Percentiles rank a stretch among this genome's conserved stretches.
phyloP scores from a whole-genome alignment of 1,140 invertebrate genomes.

The Bombus superbus region DNA sequence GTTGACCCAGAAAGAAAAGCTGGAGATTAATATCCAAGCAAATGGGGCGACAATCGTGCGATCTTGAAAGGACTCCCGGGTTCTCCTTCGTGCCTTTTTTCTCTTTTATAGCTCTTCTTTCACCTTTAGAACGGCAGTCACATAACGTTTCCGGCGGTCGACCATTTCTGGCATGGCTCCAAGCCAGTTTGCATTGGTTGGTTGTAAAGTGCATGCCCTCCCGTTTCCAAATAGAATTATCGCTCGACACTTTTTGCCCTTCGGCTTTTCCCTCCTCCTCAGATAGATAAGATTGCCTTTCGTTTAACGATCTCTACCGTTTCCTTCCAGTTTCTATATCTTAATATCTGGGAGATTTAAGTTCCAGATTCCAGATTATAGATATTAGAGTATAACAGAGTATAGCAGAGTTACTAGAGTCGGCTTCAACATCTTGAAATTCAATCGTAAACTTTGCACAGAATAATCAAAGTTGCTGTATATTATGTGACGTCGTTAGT shows the following conservation, averaged over 20 bases:
- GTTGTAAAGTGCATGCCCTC: conserved; percentile 69
- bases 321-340: not conserved
- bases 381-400: not conserved
- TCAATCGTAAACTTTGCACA: not conserved
- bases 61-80: conserved; percentile 8
- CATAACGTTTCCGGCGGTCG: conserved; percentile 74
- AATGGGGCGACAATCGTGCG: conserved; percentile 52
- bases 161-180: conserved; percentile 71
- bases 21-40: conserved; percentile 37
- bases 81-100: not conserved
- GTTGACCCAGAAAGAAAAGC: conserved; percentile 34
- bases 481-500: not conserved
- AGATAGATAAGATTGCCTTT: conserved; percentile 10
- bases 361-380: not conserved
- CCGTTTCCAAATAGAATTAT: conserved; percentile 76
- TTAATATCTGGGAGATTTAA: no score
- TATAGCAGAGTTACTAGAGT: not conserved
- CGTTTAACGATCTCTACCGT: conserved; percentile 17
- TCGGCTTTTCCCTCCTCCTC: not conserved
- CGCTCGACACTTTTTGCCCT: conserved; percentile 21
- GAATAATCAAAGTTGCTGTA: not conserved
- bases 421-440: not conserved
- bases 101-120: conserved; percentile 8
- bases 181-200: conserved; percentile 74
- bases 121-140: conserved; percentile 31